Base-by-base conservation (phyloP, 2,888 invertebrate species). In the Epirrhoe alternata region DNA sequence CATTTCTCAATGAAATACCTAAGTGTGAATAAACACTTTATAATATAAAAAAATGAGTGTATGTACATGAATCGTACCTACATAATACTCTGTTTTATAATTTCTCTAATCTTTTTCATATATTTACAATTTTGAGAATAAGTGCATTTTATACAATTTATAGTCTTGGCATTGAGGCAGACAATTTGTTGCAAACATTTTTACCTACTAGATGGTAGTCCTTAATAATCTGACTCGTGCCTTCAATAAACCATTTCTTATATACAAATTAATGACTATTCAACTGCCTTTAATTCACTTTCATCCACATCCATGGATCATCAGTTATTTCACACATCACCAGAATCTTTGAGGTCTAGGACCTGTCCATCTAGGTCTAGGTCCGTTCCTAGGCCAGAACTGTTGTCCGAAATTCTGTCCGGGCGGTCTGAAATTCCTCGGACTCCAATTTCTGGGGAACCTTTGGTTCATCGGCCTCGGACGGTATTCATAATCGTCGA, bases 261-360 rank as follows among this genome's bases (percentile, higher is more conserved):
- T 62, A 54, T 68, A 61, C 59, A 61, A 62, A 42, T 38, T 59
- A 66, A 16, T 51, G 50, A 55, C 55, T 56, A 62, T 35, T 17
- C 53, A 64, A 58, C 63, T 58, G 63, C 63, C 24, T 51, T 30
- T 1, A n/a, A 38, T 3, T 56, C 55, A 51, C 50, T 47, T 14
- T 14, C 8, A 33, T 6, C 35, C 38, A 38, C 38, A 12, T 16
- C 16, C 12, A 10, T 35, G 8, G 33, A 33, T 16, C 33, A 14
- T 14, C 2, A 10, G 6, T 33, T 33, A 7, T 33, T 33, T 8
- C 35, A 3, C 64, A 72, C 31, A 77, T 92, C 91, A 93, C 92
- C 92, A 94, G 83, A 94, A 84, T 81, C 94, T 77, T 79, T 87
- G 75, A 65, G 89, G 76, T 77, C 94, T 67, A 38, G 94, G 82